A percentile compares a stretch with the other conserved stretches of the same genome.
Conservation (phyloP, 2,797 vertebrate species). For the Halcyon chelicuti region DNA sequence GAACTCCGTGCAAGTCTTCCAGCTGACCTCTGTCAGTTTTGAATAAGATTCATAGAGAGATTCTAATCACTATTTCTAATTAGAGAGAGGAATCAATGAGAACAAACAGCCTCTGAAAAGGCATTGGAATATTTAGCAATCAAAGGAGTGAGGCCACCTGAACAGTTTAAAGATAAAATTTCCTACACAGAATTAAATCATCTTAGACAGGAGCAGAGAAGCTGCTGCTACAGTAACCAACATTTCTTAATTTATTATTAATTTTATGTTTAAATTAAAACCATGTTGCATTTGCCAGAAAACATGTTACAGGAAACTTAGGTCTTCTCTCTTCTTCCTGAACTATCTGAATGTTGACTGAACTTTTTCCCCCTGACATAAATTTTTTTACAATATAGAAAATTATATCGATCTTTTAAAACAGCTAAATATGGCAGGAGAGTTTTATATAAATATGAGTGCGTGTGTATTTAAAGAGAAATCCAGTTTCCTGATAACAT, state of each 20-base stretch:
- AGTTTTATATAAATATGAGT: not conserved
- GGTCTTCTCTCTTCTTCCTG: not conserved
- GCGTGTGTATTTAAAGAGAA: not conserved
- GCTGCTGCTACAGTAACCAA: not conserved
- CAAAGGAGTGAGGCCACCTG: not conserved
- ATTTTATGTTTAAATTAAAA: not conserved
- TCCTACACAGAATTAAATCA: not conserved
- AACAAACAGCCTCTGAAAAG: not conserved
- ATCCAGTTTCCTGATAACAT: not conserved
- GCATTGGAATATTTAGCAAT: not conserved
- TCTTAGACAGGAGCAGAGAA: not conserved
- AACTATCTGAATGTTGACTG: not conserved
- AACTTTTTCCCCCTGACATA: accelerated
- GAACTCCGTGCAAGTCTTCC: not conserved
- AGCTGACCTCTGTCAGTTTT: not conserved
- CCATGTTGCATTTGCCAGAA: not conserved
- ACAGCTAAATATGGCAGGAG: not conserved
- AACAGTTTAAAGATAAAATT: not conserved
- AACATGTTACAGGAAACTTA: not conserved
- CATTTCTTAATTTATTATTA: not conserved
- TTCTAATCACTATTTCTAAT: not conserved
- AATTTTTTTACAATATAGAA: not conserved
- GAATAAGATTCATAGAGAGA: not conserved
- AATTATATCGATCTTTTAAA: not conserved
- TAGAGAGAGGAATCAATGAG: not conserved